Percentiles rank a stretch among this genome's conserved stretches.
Conservation (phyloP, 2,888 invertebrate genomes). For the Harpagoxenus sublaevis region DNA sequence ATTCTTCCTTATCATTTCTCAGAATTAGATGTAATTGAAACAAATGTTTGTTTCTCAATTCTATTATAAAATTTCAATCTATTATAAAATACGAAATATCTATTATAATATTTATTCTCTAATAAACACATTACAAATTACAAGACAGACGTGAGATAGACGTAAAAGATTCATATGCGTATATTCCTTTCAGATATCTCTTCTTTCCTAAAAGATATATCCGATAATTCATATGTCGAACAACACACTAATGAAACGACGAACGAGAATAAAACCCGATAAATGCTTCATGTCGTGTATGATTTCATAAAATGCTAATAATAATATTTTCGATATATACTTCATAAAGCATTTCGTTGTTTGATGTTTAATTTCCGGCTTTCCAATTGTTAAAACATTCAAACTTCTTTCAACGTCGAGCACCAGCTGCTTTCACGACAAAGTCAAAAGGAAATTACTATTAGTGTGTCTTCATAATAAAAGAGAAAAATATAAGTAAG, state of each 20-base stretch:
- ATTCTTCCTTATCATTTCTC: not conserved
- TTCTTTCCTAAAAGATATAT: not conserved
- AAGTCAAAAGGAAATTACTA: not conserved
- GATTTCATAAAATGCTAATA: conserved; percentile 7
- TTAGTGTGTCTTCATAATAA: not conserved
- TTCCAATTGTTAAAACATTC: conserved; percentile 19
- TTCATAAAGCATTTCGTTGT: conserved; percentile 11
- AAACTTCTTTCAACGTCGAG: conserved; percentile 2
- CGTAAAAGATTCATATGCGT: not conserved
- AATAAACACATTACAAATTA: not conserved
- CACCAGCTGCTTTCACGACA: not conserved
- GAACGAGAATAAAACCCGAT: not conserved
- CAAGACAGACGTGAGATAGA: not conserved
- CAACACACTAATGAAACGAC: not conserved
- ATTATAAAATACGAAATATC: not conserved
- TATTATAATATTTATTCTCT: not conserved
- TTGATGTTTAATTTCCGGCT: conserved; percentile 43
- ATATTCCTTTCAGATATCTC: not conserved
- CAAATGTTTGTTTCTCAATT: too few relatives aligned
- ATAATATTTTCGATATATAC: conserved; percentile 14
- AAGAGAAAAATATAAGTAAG: not conserved
- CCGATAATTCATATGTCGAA: not conserved
- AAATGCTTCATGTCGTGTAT: not conserved
- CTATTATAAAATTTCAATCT: too few relatives aligned
- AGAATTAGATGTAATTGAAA: not conserved